Percentiles rank a stretch among this genome's conserved stretches.
phyloP scores from a whole-genome alignment of 1,140 invertebrate genomes.

The Wasmannia auropunctata region DNA sequence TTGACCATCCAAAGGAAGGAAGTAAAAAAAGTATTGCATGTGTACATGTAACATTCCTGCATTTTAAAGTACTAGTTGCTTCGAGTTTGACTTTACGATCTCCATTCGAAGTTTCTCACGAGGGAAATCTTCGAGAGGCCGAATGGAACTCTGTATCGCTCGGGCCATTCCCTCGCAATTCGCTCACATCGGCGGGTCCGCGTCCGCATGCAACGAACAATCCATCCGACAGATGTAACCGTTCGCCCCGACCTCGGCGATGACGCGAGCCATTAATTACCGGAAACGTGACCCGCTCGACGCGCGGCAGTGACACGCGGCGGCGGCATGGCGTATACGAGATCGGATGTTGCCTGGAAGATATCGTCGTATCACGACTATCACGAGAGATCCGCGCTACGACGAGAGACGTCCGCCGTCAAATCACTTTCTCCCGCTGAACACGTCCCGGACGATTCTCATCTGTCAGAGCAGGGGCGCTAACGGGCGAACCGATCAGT shows the following conservation, averaged over 20 bases:
- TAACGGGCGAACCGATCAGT: constrained; percentile 27
- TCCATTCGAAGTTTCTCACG: constrained; percentile 21
- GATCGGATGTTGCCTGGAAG: constrained; percentile 58
- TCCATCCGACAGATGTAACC: constrained; percentile 81
- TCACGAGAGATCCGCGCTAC: constrained; percentile 61
- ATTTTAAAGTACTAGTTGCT: background rate
- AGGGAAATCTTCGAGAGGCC: constrained; percentile 10
- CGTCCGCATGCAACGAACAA: constrained; percentile 71
- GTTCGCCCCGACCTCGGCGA: constrained; percentile 73
- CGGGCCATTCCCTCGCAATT: constrained; percentile 17
- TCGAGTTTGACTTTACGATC: background rate
- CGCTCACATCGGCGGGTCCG: constrained; percentile 24
- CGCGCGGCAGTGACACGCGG: constrained; percentile 63
- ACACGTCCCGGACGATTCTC: constrained; percentile 53
- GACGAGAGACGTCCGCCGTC: constrained; percentile 55
- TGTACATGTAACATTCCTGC: background rate
- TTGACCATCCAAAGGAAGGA: background rate
- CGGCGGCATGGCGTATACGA: constrained; percentile 48
- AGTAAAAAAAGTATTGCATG: background rate
- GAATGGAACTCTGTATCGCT: background rate
- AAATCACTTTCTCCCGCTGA: constrained; percentile 69
- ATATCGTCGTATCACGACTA: constrained; percentile 70
- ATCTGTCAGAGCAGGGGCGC: constrained; percentile 32
- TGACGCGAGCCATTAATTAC: constrained; percentile 84
- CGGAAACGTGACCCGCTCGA: constrained; percentile 80